These are phyloP conservation scores for Drymonia ruficornis DNA, from an alignment of 2,888 invertebrate species.

Conservation along the genomic window DNA sequence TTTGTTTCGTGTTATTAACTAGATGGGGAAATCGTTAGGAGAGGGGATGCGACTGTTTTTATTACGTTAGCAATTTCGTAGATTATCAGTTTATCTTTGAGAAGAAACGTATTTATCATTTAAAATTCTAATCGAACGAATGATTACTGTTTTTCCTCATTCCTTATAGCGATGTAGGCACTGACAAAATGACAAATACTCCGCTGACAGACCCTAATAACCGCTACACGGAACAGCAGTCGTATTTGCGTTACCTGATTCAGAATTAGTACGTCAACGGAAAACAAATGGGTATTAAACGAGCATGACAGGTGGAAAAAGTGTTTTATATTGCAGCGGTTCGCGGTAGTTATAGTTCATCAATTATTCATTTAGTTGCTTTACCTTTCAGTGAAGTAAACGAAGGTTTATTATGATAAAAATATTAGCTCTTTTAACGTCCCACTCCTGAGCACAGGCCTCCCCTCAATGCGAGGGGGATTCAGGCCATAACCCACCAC, in stretches of 20 bases:
- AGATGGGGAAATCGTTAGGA: conserved; percentile 75
- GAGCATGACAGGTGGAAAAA: conserved; percentile 19
- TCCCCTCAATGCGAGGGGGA: no score
- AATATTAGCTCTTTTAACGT: neutral
- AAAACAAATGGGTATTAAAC: conserved; percentile 20
- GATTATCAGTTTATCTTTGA: conserved; percentile 14
- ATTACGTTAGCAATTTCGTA: conserved; percentile 23
- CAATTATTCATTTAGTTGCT: conserved; percentile 30
- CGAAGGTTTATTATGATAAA: neutral
- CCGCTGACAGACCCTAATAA: conserved; percentile 8
- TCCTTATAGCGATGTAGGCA: neutral
- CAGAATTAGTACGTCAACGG: conserved; percentile 28
- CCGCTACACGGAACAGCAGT: conserved; percentile 14
- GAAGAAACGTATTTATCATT: neutral
- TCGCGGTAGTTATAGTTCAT: conserved; percentile 22
- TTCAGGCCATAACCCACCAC: no score
- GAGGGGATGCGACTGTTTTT: conserved; percentile 61
- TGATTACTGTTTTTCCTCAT: no score
- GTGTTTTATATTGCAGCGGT: conserved; percentile 17
- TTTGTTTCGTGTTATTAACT: conserved; percentile 81
- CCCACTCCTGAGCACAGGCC: no score
- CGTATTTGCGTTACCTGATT: conserved; percentile 10
- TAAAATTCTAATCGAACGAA: no score
- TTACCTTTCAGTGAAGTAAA: conserved; percentile 12
- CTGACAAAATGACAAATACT: conserved; percentile 4